Conservation (phyloP, 2,888 invertebrate species). For the Sesia apiformis region DNA sequence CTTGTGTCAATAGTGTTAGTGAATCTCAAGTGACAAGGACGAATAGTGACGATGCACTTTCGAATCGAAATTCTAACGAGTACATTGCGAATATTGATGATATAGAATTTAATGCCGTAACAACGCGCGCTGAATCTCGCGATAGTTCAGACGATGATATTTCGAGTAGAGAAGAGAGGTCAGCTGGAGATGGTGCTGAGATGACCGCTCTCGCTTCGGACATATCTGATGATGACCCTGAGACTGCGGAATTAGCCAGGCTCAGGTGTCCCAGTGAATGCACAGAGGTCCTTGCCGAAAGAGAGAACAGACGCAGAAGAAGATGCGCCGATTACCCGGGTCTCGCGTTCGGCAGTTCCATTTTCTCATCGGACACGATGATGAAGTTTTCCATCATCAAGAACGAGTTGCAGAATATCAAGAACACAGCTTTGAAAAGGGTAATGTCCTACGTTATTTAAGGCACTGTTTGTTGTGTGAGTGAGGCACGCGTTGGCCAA, state of each 20-base stretch:
- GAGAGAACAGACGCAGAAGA: slow-evolving; percentile 83
- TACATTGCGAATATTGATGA: slow-evolving; percentile 51
- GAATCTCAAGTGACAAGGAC: slow-evolving; percentile 74
- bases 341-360: slow-evolving; percentile 91
- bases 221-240: slow-evolving; percentile 80
- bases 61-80: slow-evolving; percentile 56
- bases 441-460: slow-evolving; percentile 80
- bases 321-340: slow-evolving; percentile 95
- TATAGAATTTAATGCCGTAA: slow-evolving; percentile 49
- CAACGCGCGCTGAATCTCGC: slow-evolving; percentile 40
- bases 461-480: slow-evolving; percentile 41
- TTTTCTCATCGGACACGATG: slow-evolving; percentile 96
- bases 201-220: slow-evolving; percentile 40
- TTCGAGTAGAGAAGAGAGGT: slow-evolving; percentile 56
- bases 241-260: slow-evolving; percentile 86
- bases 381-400: slow-evolving; percentile 98
- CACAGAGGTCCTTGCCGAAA: slow-evolving; percentile 90
- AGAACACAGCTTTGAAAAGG: slow-evolving; percentile 96
- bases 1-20: slow-evolving; percentile 73
- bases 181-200: slow-evolving; percentile 65
- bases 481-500: slow-evolving; percentile 53
- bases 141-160: slow-evolving; percentile 62
- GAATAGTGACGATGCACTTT: slow-evolving; percentile 73
- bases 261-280: slow-evolving; percentile 92
- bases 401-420: slow-evolving; percentile 98